These are phyloP conservation scores for Semnornis frantzii DNA, from an alignment of 2,113 vertebrate species.

Conservation along the genomic window DNA sequence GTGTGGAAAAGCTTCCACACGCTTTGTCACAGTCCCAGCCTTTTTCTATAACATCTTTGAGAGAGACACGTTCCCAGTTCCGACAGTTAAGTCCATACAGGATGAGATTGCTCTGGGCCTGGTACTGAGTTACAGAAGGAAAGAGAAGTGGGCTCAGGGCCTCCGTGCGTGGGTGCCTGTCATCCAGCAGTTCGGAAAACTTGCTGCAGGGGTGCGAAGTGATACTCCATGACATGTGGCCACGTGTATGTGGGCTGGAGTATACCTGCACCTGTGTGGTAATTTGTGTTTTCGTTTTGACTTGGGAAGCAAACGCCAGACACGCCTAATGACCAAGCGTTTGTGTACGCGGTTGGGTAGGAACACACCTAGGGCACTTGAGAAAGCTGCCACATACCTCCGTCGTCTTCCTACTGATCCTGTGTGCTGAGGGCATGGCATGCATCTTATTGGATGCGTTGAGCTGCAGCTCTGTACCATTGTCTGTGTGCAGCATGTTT, in stretches of 20 bases:
- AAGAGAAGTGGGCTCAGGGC: background rate
- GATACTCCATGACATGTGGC: accelerated
- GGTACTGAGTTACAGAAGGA: background rate
- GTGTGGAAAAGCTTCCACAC: background rate
- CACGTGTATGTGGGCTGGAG: background rate
- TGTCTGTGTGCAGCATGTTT: background rate
- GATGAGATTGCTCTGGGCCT: background rate
- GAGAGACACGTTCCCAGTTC: background rate
- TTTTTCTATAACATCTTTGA: background rate
- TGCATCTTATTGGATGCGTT: accelerated
- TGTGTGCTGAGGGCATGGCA: background rate
- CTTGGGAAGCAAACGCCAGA: background rate
- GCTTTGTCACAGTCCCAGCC: background rate
- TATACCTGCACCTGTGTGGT: accelerated
- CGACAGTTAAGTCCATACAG: background rate
- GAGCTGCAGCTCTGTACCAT: background rate
- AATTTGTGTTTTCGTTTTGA: background rate
- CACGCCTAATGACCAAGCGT: background rate
- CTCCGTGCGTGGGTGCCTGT: accelerated
- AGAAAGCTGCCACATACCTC: accelerated
- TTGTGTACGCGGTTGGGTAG: background rate
- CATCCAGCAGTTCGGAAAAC: background rate
- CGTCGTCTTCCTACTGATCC: accelerated
- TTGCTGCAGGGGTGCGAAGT: background rate
- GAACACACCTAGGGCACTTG: background rate